phyloP scores from a whole-genome alignment of 2,797 vertebrate genomes.

The Prunella strophiata region DNA sequence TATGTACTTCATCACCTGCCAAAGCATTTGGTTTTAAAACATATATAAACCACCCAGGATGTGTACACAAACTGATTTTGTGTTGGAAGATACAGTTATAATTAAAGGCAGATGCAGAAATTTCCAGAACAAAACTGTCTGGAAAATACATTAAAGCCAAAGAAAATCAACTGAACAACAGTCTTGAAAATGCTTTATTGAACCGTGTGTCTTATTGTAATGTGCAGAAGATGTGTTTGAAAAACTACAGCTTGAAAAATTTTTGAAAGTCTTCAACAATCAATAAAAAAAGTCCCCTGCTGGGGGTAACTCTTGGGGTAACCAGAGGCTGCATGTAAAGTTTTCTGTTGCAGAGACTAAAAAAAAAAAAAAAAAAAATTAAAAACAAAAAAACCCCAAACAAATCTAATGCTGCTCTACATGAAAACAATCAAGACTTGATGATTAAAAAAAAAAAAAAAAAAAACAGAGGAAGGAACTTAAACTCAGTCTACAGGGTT shows the following conservation, averaged over 20 bases:
- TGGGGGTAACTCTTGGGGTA: conserved; percentile 63
- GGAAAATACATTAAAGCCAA: conserved; percentile 57
- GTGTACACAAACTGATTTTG: not conserved
- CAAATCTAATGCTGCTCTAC: conserved; percentile 47
- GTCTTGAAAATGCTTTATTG: conserved; percentile 88
- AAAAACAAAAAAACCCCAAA: not conserved
- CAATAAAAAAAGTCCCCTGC: conserved; percentile 63
- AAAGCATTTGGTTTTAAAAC: not conserved
- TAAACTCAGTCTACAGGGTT: conserved; percentile 33
- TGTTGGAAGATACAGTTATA: not conserved
- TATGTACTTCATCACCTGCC: not conserved
- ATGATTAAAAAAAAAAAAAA: conserved; percentile 30
- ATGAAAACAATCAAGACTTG: conserved; percentile 44
- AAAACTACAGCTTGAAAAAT: conserved; percentile 82
- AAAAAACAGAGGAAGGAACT: not conserved
- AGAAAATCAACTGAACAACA: conserved; percentile 81
- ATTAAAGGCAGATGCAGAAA: not conserved
- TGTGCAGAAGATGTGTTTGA: conserved; percentile 82
- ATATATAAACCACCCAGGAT: not conserved
- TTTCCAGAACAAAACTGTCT: not conserved
- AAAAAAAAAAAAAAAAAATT: conserved; percentile 45
- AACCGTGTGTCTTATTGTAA: conserved; percentile 79
- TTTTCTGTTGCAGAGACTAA: conserved; percentile 67
- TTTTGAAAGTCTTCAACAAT: conserved; percentile 78
- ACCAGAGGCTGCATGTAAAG: conserved; percentile 59